phyloP scores from a whole-genome alignment of 2,113 vertebrate species.

The Myiopsitta monachus region DNA sequence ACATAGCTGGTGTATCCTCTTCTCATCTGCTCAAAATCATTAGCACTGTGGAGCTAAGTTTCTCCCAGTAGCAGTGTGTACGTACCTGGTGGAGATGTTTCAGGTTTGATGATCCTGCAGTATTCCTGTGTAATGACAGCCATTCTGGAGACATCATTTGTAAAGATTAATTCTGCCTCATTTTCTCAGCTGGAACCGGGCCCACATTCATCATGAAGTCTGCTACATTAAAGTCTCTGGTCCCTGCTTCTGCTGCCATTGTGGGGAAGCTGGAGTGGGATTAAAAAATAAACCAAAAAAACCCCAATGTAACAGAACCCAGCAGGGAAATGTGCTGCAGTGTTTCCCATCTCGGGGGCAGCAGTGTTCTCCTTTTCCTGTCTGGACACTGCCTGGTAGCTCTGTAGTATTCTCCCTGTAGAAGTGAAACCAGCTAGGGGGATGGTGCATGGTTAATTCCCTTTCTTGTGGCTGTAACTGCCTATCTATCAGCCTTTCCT shows the following conservation, averaged over 20 bases:
- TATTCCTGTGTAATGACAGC: background rate
- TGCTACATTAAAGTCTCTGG: background rate
- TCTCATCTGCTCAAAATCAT: background rate
- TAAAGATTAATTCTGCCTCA: background rate
- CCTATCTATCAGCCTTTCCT: background rate
- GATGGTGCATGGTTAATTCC: background rate
- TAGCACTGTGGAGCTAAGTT: background rate
- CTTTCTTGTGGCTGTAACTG: background rate
- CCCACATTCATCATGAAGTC: background rate
- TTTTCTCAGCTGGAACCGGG: background rate
- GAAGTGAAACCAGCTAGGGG: background rate
- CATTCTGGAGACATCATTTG: background rate
- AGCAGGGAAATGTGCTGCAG: background rate
- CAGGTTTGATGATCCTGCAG: background rate
- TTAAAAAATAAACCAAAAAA: background rate
- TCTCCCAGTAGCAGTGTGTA: background rate
- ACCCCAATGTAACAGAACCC: background rate
- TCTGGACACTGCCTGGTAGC: background rate
- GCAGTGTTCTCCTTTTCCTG: background rate
- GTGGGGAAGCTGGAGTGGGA: background rate
- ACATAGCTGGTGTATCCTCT: background rate
- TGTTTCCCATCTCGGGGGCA: background rate
- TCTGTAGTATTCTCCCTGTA: background rate
- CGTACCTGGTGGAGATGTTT: background rate
- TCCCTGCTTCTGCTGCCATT: background rate